Percentiles rank a stretch among this genome's conserved stretches.
These are phyloP conservation scores for Ceratina japonica DNA, from an alignment of 1,140 invertebrate genomes.

Conservation along the genomic window DNA sequence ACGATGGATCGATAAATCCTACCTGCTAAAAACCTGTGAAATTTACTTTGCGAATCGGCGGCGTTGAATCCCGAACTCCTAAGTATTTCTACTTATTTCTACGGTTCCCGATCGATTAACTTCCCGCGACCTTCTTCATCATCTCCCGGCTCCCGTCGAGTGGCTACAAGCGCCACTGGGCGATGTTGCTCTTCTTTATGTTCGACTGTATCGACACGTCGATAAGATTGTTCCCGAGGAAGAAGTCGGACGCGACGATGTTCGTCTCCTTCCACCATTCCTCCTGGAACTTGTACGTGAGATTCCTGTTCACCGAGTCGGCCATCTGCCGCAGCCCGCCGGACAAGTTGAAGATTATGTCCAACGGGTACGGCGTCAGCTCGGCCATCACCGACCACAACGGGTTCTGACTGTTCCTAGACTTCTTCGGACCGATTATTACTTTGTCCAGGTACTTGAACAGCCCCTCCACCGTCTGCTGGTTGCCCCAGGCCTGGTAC, in stretches of 20 bases:
- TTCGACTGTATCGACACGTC: slow-evolving; percentile 84
- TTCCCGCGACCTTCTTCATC: neutral
- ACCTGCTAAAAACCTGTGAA: neutral
- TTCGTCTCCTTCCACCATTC: slow-evolving; percentile 85
- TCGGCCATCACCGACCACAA: slow-evolving; percentile 90
- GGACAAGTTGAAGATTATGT: slow-evolving; percentile 83
- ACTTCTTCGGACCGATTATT: slow-evolving; percentile 71
- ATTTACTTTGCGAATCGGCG: too few species aligned
- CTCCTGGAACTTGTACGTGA: slow-evolving; percentile 84
- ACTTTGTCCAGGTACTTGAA: slow-evolving; percentile 80
- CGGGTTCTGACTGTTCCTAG: slow-evolving; percentile 78
- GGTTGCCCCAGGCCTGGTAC: slow-evolving; percentile 85
- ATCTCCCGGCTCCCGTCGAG: too few species aligned
- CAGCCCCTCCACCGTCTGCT: slow-evolving; percentile 79
- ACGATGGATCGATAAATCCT: neutral
- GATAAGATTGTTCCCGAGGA: slow-evolving; percentile 87
- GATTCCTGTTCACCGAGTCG: slow-evolving; percentile 84
- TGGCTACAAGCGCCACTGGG: slow-evolving; percentile 68
- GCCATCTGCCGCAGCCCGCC: slow-evolving; percentile 86
- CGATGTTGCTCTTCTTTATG: slow-evolving; percentile 70
- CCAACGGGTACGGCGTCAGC: slow-evolving; percentile 85
- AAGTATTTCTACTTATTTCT: neutral
- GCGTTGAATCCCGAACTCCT: too few species aligned
- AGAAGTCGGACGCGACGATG: slow-evolving; percentile 89
- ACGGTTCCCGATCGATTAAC: neutral